phyloP scores from a whole-genome alignment of 2,888 invertebrate species.

The Ennomos quercinarius region DNA sequence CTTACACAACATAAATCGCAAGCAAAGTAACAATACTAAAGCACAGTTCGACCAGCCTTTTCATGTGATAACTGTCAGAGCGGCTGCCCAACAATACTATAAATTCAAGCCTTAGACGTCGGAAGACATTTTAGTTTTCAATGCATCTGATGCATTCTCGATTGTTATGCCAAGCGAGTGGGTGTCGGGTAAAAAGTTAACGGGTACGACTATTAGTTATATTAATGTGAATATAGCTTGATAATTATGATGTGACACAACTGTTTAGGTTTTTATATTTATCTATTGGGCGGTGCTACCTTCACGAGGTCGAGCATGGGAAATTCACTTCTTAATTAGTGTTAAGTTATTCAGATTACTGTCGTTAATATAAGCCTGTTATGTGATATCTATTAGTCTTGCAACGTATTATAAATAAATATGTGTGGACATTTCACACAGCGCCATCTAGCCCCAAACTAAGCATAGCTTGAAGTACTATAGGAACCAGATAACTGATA shows the following conservation, averaged over 20 bases:
- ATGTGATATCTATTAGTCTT: no score
- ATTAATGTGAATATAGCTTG: constrained; percentile 27
- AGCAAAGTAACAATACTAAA: constrained; percentile 62
- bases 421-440: no score
- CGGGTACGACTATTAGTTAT: constrained; percentile 31
- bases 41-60: constrained; percentile 55
- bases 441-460: no score
- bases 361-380: no score
- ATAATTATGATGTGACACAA: constrained; percentile 32
- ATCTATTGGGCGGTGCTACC: constrained; percentile 13
- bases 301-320: constrained; percentile 24
- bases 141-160: constrained; percentile 71
- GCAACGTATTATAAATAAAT: no score
- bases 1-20: constrained; percentile 63
- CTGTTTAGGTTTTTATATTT: constrained; percentile 29
- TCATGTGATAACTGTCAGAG: constrained; percentile 77
- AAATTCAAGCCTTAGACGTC: constrained; percentile 68
- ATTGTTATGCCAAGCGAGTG: constrained; percentile 57
- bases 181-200: constrained; percentile 41
- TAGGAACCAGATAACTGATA: no score
- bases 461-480: no score
- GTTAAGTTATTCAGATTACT: constrained; percentile 5
- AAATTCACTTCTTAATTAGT: constrained; percentile 19
- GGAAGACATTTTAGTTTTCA: constrained; percentile 74
- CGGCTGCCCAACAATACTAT: constrained; percentile 65